phyloP scores from a whole-genome alignment of 2,888 invertebrate species.

The Rotaria sp. region DNA sequence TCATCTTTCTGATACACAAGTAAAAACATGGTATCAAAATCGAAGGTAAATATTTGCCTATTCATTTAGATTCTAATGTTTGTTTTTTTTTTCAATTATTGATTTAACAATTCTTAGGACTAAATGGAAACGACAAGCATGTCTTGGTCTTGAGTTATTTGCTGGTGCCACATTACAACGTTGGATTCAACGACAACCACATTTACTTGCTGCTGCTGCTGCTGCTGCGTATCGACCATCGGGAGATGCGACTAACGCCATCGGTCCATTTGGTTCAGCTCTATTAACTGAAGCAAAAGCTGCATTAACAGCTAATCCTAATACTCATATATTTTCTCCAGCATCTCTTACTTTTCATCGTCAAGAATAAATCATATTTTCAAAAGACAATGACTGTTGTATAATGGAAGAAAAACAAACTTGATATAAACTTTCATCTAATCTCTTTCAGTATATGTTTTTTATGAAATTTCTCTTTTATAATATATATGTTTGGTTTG shows the following conservation, averaged over 20 bases:
- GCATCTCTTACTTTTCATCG: neutral
- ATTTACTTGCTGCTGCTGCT: neutral
- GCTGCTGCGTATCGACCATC: neutral
- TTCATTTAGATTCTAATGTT: too few relatives aligned
- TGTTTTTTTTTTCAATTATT: too few relatives aligned
- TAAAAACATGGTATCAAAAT: constrained; percentile 99
- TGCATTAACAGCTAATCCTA: neutral
- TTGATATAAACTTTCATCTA: neutral
- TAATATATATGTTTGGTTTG: neutral
- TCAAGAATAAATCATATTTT: neutral
- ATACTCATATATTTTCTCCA: neutral
- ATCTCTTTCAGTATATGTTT: neutral
- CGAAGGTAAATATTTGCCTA: constrained; percentile 56
- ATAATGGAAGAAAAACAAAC: neutral
- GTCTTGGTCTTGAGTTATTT: constrained; percentile 38
- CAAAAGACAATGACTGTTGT: neutral
- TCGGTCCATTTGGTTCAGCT: neutral
- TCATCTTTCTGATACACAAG: constrained; percentile 93
- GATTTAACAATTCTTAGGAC: neutral
- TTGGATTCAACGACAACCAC: constrained; percentile 25
- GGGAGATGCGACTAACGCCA: neutral
- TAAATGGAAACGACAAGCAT: constrained; percentile 40
- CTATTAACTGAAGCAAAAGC: neutral
- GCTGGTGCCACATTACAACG: constrained; percentile 35
- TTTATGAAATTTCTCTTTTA: neutral